Percentiles rank a stretch among this genome's conserved stretches.
These are phyloP conservation scores for Troides helena DNA, from an alignment of 2,888 invertebrate genomes.

Conservation along the genomic window DNA sequence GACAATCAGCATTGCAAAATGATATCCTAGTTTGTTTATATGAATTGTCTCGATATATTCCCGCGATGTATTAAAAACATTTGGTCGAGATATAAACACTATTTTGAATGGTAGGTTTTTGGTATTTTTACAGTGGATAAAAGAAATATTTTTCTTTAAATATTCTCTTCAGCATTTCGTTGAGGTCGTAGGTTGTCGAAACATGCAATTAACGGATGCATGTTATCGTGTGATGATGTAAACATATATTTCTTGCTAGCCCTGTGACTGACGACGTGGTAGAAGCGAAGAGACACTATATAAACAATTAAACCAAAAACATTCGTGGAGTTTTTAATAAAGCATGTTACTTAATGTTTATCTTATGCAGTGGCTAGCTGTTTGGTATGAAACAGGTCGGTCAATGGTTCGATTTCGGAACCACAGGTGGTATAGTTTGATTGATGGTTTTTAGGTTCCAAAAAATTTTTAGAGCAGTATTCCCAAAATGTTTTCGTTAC, in stretches of 20 bases:
- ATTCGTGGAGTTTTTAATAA: too few relatives aligned
- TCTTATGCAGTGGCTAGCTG: not conserved
- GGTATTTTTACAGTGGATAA: too few relatives aligned
- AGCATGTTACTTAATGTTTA: too few relatives aligned
- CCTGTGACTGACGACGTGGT: not conserved
- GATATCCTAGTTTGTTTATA: not conserved
- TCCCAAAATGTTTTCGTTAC: too few relatives aligned
- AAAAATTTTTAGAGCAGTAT: too few relatives aligned
- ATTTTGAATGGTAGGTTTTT: not conserved
- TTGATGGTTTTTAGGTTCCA: too few relatives aligned
- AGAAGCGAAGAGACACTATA: too few relatives aligned
- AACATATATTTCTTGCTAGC: not conserved
- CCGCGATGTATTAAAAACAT: not conserved
- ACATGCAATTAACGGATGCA: not conserved
- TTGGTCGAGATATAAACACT: not conserved
- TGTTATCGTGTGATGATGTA: not conserved
- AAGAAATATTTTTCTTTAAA: too few relatives aligned
- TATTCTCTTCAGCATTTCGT: too few relatives aligned
- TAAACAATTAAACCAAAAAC: too few relatives aligned
- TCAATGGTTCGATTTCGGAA: too few relatives aligned
- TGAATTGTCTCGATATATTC: not conserved
- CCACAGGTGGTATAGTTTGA: too few relatives aligned
- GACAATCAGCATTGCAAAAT: not conserved
- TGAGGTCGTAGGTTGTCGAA: not conserved
- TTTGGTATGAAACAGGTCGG: not conserved